These are phyloP conservation scores for Cotesia typhae DNA, from an alignment of 1,140 invertebrate genomes.

Conservation along the genomic window DNA sequence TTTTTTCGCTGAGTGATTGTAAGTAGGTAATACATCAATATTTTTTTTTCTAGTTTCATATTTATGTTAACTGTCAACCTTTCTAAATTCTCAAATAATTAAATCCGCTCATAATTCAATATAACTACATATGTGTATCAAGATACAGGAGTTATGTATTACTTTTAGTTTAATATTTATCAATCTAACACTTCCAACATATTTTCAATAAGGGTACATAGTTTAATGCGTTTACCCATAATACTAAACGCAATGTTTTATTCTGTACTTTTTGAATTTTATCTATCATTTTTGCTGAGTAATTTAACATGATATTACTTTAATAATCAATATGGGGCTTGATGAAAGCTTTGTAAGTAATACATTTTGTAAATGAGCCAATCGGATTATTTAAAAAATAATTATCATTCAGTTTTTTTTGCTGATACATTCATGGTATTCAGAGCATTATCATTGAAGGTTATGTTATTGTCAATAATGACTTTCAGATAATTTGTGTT, in stretches of 20 bases:
- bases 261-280: not conserved
- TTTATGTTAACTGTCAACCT: too few species aligned
- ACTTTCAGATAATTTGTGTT: not conserved
- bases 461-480: not conserved
- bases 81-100: not conserved
- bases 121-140: not conserved
- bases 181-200: not conserved
- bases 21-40: too few species aligned
- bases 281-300: not conserved
- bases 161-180: not conserved
- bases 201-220: not conserved
- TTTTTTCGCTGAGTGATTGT: too few species aligned
- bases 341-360: not conserved
- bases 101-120: not conserved
- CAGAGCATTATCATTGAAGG: not conserved
- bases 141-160: not conserved
- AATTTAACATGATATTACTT: slow-evolving; percentile 1
- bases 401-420: not conserved
- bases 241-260: not conserved
- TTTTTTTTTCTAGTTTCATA: too few species aligned
- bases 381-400: not conserved
- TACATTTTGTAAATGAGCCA: not conserved
- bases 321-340: not conserved
- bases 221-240: not conserved
- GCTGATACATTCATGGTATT: not conserved